Evolutionary conservation across 1,140 invertebrate genomes (phyloP).

Genomic region (Diorhabda sublineata): DNA sequence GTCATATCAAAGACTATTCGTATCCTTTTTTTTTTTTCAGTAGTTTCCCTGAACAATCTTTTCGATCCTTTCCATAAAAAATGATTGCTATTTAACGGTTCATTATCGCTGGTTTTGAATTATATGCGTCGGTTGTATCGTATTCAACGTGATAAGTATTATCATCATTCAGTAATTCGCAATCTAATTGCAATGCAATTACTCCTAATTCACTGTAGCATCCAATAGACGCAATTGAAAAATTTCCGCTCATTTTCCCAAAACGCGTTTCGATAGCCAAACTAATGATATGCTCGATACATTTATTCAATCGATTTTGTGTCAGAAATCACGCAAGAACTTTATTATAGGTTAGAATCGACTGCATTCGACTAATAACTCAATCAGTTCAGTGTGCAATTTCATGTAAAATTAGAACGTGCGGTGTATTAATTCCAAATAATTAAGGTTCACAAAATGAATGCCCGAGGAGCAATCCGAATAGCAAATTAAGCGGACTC

Average conservation of each 20-base stretch:
- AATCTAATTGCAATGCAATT: neutral
- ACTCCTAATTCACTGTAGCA: neutral
- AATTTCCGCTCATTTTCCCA: neutral
- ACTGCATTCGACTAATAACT: conserved; percentile 5
- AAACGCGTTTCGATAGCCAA: neutral
- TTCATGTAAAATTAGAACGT: conserved; percentile 7
- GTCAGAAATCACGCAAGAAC: conserved; percentile 11
- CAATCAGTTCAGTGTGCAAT: conserved; percentile 4
- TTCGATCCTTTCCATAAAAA: no score
- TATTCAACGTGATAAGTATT: no score
- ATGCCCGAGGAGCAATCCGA: no score
- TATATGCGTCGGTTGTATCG: no score
- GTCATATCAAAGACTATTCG: no score
- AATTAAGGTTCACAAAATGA: neutral
- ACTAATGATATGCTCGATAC: conserved; percentile 3
- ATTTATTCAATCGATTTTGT: conserved; percentile 4
- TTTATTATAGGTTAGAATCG: neutral
- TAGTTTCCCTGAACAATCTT: no score
- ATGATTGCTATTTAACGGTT: no score
- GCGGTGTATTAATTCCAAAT: neutral
- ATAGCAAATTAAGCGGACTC: no score
- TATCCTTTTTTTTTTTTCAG: no score
- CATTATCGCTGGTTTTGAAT: no score
- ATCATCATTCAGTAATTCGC: neutral
- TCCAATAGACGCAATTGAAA: neutral